These are phyloP conservation scores for Cataglyphis albicans DNA, from an alignment of 2,888 invertebrate species.

Conservation along the genomic window DNA sequence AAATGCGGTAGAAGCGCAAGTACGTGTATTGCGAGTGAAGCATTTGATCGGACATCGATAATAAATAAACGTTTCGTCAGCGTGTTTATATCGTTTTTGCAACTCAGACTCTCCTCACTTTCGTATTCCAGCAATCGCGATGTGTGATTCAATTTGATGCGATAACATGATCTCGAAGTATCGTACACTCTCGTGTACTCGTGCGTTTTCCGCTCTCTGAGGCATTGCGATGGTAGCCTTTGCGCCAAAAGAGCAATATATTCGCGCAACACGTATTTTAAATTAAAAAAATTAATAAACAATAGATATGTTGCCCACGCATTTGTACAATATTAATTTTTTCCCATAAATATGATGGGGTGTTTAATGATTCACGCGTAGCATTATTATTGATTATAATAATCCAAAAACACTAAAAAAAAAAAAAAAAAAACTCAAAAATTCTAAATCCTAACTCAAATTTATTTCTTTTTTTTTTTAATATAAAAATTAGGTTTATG, in stretches of 20 bases:
- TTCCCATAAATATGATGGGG: neutral
- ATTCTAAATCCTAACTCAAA: too few relatives aligned
- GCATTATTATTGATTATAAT: neutral
- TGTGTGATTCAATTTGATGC: conserved; percentile 21
- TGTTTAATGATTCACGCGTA: neutral
- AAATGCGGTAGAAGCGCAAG: conserved; percentile 12
- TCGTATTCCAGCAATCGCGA: conserved; percentile 28
- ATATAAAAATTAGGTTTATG: too few relatives aligned
- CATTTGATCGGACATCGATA: neutral
- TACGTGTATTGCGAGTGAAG: neutral
- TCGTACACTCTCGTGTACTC: neutral
- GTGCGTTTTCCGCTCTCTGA: neutral
- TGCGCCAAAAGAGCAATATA: neutral
- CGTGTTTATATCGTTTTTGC: conserved; percentile 8
- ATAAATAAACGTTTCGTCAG: conserved; percentile 6
- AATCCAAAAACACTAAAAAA: neutral
- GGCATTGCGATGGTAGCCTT: neutral
- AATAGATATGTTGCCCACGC: neutral
- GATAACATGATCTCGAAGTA: conserved; percentile 21
- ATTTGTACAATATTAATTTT: neutral
- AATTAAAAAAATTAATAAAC: neutral
- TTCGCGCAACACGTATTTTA: conserved; percentile 2
- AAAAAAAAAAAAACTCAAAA: too few relatives aligned
- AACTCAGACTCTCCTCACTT: neutral
- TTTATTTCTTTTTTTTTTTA: too few relatives aligned